Percentiles rank a stretch among this genome's conserved stretches.
These are phyloP conservation scores for Tachysurus vachellii DNA, from an alignment of 2,113 vertebrate genomes.

Conservation along the genomic window DNA sequence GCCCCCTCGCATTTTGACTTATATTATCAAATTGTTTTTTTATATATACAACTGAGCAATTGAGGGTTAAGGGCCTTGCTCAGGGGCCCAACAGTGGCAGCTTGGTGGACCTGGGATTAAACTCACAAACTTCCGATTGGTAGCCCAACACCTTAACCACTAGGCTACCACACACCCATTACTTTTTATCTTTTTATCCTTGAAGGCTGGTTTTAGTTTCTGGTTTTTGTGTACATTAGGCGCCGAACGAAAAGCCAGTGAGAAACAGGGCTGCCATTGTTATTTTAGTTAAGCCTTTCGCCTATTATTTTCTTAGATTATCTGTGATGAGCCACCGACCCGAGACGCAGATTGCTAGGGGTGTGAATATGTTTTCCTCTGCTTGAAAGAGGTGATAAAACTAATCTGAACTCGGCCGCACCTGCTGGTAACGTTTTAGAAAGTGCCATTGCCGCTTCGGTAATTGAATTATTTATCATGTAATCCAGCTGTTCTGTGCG, in stretches of 20 bases:
- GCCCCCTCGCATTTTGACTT: too few species aligned
- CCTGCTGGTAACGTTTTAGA: constrained; percentile 17
- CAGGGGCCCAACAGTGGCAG: too few species aligned
- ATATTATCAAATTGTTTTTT: too few species aligned
- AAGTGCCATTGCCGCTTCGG: not conserved
- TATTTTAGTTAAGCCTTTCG: constrained; percentile 20
- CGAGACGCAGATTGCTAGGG: not conserved
- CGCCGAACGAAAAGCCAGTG: constrained; percentile 8
- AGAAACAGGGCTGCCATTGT: not conserved
- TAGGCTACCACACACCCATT: too few species aligned
- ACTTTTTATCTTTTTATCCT: not conserved
- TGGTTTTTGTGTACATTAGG: constrained; percentile 1
- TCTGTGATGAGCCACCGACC: constrained; percentile 23
- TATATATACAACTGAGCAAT: too few species aligned
- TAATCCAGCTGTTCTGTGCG: constrained; percentile 28
- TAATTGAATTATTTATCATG: constrained; percentile 49
- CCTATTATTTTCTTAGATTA: constrained; percentile 11
- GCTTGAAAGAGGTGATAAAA: constrained; percentile 25
- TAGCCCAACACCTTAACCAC: too few species aligned
- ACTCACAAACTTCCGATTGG: too few species aligned
- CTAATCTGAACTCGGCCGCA: constrained; percentile 33
- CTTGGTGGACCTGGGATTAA: too few species aligned
- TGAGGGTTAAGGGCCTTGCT: too few species aligned
- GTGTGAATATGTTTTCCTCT: constrained; percentile 25
- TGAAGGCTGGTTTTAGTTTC: constrained; percentile 20